Conservation (phyloP, 2,797 vertebrate species). For the Takifugu ocellatus region DNA sequence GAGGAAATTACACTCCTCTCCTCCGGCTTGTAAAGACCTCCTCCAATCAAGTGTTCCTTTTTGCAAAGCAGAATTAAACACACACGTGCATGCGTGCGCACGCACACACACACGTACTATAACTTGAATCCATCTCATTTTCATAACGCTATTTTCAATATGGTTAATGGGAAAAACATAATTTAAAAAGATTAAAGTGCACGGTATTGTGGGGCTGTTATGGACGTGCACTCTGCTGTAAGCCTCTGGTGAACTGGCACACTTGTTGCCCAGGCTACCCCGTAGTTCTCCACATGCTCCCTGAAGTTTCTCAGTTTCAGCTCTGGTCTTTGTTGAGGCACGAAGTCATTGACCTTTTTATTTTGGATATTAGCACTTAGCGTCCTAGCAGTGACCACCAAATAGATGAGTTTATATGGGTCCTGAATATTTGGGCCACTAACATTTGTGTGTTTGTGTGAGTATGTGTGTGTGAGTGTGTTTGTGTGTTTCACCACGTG, state of each 20-base stretch:
- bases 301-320: constrained; percentile 37
- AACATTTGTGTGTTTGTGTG: constrained; percentile 12
- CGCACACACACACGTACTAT: neutral
- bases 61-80: constrained; percentile 60
- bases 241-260: constrained; percentile 24
- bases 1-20: constrained; percentile 84
- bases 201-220: constrained; percentile 21
- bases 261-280: constrained; percentile 64
- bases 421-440: constrained; percentile 7
- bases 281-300: constrained; percentile 71
- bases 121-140: constrained; percentile 31
- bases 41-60: constrained; percentile 74
- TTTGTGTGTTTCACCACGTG: constrained; percentile 18
- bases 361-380: constrained; percentile 31
- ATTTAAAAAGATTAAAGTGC: constrained; percentile 17
- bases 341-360: constrained; percentile 8
- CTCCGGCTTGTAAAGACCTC: constrained; percentile 81
- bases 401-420: constrained; percentile 9
- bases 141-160: constrained; percentile 27
- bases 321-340: constrained; percentile 49
- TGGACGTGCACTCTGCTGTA: constrained; percentile 18
- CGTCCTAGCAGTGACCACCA: neutral
- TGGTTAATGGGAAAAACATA: constrained; percentile 21
- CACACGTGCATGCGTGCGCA: constrained; percentile 6
- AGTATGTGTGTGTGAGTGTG: constrained; percentile 4